Base-by-base conservation (phyloP, 2,888 invertebrate genomes). In the Nymphalis urticae region DNA sequence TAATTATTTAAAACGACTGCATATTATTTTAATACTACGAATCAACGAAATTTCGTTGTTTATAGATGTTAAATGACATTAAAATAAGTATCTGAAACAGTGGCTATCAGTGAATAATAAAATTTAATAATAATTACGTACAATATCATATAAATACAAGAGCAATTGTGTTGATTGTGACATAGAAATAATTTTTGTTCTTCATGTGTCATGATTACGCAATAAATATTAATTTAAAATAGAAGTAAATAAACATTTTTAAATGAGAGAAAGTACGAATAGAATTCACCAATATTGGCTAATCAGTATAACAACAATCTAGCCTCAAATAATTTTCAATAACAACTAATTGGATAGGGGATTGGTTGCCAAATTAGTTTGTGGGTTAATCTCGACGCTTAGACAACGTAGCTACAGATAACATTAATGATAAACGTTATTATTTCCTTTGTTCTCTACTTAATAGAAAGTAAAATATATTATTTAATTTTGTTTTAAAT, bases 321-420 rank as follows among this genome's bases (percentile, higher is more conserved):
- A 63, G 51, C 62, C 64, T 48, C 64, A 48, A 62, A 71, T 71
- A 71, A 68, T 70, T 67, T 53, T 68, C 65, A 71, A 71, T 68
- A 59, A 65, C 61, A 61, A 53, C 68, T 71, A 71, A 71, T 71
- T 71, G 71, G 65, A 53, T 64, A 48, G 64, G 65, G 71, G 71
- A 47, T 68, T 48, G 51, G 62, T 51, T 67, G 62, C 54, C 65
- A 71, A 71, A 71, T 71, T 71, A 65, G 62, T 68, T 71, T 64
- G 64, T 70, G 64, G 68, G 70, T 70, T 58, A 61, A 64, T 51
- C 56, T 62, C 42, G 62, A 62, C 62, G 51, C 36, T 66, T 36
- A 66, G 66, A 66, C 62, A 53, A 17, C 32, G 56, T 2, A 17
- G n/a, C 32, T 17, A 32, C n/a, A 32, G 56, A 56, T 32, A 56